A percentile compares a stretch with the other conserved stretches of the same genome.
Evolutionary conservation across 2,113 vertebrate genomes (phyloP).

Genomic region (Vulpes ferrilata): DNA sequence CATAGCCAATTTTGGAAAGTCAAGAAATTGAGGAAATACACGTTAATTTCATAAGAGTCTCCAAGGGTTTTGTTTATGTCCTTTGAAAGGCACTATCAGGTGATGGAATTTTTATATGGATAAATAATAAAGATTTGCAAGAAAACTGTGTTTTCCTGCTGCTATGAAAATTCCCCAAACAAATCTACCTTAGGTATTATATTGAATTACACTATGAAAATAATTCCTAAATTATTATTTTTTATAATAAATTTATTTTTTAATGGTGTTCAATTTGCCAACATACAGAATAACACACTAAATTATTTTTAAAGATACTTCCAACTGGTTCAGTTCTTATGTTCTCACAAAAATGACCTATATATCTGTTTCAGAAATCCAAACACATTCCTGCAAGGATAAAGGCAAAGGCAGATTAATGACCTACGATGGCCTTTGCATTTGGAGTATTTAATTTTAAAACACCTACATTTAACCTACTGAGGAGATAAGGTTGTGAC

Average conservation of each 20-base stretch:
- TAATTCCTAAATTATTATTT: background rate
- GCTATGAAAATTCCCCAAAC: background rate
- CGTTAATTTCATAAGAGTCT: background rate
- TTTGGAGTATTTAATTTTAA: constrained; percentile 17
- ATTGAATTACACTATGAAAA: background rate
- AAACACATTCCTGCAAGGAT: background rate
- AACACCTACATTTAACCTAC: background rate
- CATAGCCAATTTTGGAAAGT: background rate
- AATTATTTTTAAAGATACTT: background rate
- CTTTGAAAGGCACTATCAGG: background rate
- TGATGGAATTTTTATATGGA: background rate
- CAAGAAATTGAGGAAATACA: background rate
- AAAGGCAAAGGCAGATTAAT: background rate
- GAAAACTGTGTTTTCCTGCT: background rate
- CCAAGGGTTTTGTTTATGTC: background rate
- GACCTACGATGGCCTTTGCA: background rate
- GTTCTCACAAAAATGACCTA: background rate
- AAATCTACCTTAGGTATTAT: background rate
- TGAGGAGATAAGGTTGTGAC: background rate
- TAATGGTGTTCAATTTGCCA: too few relatives aligned
- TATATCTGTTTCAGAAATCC: background rate
- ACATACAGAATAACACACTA: background rate
- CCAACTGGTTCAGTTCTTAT: background rate
- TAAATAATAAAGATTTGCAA: background rate
- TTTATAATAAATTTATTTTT: too few relatives aligned